A percentile compares a stretch with the other conserved stretches of the same genome.
These are phyloP conservation scores for Oryzias celebensis DNA, from an alignment of 2,113 vertebrate species.

Conservation along the genomic window DNA sequence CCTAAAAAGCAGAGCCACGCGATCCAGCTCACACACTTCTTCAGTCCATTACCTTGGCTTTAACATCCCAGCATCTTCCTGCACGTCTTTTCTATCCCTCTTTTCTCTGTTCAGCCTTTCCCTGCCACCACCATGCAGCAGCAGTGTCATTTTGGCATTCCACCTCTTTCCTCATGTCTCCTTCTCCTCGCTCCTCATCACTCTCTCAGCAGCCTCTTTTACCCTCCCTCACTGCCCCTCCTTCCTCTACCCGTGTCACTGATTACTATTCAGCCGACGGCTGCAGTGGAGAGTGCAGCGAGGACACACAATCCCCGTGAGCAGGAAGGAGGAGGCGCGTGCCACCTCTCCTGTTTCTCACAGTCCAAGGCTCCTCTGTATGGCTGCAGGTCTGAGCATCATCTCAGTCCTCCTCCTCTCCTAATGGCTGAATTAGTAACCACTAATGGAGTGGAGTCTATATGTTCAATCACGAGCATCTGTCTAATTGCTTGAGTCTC, in stretches of 20 bases:
- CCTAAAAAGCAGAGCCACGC: constrained; percentile 20
- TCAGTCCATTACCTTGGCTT: constrained; percentile 41
- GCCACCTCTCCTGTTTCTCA: constrained; percentile 27
- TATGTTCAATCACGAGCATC: not conserved
- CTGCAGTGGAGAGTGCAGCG: constrained; percentile 84
- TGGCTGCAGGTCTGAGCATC: constrained; percentile 53
- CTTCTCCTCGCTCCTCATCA: constrained; percentile 65
- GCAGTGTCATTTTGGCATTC: constrained; percentile 80
- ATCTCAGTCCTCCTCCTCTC: constrained; percentile 16
- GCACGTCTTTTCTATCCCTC: constrained; percentile 35
- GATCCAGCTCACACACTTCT: constrained; percentile 10
- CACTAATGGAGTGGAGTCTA: not conserved
- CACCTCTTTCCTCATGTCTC: constrained; percentile 66
- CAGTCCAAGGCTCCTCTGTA: constrained; percentile 50
- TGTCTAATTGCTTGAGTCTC: not conserved
- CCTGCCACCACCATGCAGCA: constrained; percentile 79
- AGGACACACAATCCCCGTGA: constrained; percentile 86
- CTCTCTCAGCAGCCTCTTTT: constrained; percentile 43
- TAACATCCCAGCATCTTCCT: constrained; percentile 52
- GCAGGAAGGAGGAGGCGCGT: constrained; percentile 79
- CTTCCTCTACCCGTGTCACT: constrained; percentile 72
- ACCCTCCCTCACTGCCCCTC: constrained; percentile 9
- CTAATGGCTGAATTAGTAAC: constrained; percentile 8
- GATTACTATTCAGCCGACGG: constrained; percentile 87
- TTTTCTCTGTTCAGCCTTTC: constrained; percentile 55